Base-by-base conservation (phyloP, 1,140 invertebrate genomes). In the Eueides isabella region DNA sequence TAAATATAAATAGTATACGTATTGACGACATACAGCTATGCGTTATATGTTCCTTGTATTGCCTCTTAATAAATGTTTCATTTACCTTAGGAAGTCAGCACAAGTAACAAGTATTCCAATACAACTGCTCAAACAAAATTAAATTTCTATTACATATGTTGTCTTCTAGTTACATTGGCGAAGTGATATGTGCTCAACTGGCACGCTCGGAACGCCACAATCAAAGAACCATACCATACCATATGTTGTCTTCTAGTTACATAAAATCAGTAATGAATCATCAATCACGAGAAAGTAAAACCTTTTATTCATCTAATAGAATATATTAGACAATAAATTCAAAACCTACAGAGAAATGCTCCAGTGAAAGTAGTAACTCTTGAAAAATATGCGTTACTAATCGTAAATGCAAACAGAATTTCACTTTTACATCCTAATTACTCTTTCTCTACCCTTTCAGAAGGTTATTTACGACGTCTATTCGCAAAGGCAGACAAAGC, bases 351-450 rank as follows among this genome's bases (percentile, higher is more conserved):
- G 67, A 76, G 70, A 83, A 80, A 85, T 78, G 76, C 71, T 69
- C 44, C 79, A 90, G 88, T 87, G 89, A 91, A 90, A 91, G 89
- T 91, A 78, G 75, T 72, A 78, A 84, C 81, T 77, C 80, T 85
- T 83, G 82, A 76, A 66, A 72, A 85, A 84, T 86, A 81, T 77
- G 75, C 85, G 85, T 91, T 80, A 66, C 88, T 66, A 91, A 89
- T 92, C 75, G 30, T 61, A 67, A 83, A 89, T 87, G 70, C 71
- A 84, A 81, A 82, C 73, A 74, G 74, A 81, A 86, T 91, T 90
- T 90, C 90, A 90, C 90, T 90, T 92, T 90, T 90, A 89, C 80
- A 85, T 85, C 80, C 82, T 90, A 89, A 92, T 91, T 92, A 90
- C 86, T 79, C 87, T 83, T 89, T 87, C 85, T 81, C 67, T 64